Evolutionary conservation across 1,140 invertebrate genomes (phyloP).

Genomic region (Heterodera schachtii): DNA sequence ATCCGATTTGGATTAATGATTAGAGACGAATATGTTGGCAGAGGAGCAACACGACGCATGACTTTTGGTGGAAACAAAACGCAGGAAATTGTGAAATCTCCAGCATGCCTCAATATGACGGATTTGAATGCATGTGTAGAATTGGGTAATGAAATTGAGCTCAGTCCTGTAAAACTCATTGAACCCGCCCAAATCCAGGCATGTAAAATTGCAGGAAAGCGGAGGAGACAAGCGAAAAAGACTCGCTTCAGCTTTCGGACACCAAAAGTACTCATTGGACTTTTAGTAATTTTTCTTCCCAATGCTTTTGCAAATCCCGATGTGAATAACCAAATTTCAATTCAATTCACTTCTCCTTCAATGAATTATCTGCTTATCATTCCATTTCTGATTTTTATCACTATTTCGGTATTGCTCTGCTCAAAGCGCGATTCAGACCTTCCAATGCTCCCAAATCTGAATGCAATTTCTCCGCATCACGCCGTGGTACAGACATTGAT

Average conservation of each 20-base stretch:
- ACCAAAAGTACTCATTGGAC: too few species aligned
- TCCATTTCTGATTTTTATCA: too few species aligned
- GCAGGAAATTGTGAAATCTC: not conserved
- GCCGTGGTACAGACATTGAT: not conserved
- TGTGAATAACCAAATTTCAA: too few species aligned
- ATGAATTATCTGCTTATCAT: too few species aligned
- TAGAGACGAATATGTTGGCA: not conserved
- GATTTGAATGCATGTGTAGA: not conserved
- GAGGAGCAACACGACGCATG: not conserved
- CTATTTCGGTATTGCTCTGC: too few species aligned
- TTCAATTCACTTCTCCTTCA: too few species aligned
- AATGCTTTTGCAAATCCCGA: too few species aligned
- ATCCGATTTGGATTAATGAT: slow-evolving; percentile 1
- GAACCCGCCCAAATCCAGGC: not conserved
- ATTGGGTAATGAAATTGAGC: not conserved
- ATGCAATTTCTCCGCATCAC: not conserved
- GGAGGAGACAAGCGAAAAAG: too few species aligned
- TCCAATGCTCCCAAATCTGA: not conserved
- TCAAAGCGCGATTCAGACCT: too few species aligned
- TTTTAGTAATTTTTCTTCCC: too few species aligned
- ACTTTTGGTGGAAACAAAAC: not conserved
- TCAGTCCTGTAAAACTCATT: not conserved
- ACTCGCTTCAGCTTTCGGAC: too few species aligned
- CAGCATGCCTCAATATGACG: not conserved
- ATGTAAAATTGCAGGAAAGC: too few species aligned